A percentile compares a stretch with the other conserved stretches of the same genome.
Evolutionary conservation across 2,797 vertebrate species (phyloP).

Genomic region (Pelobates cultripes): DNA sequence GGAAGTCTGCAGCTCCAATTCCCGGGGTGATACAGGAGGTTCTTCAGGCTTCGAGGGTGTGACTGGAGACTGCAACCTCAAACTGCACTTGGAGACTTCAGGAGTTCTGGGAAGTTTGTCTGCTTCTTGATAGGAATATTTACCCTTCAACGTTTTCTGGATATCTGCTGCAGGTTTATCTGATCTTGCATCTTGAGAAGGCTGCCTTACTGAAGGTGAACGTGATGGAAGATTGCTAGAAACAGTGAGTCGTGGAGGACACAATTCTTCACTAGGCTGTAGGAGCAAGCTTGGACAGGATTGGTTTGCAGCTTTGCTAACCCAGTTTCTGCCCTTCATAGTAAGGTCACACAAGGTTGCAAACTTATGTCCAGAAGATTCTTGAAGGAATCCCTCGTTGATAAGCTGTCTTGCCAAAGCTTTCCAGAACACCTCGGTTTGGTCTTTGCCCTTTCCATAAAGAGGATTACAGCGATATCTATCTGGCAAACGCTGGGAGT

Average conservation of each 20-base stretch:
- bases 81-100: conserved; percentile 56
- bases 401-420: conserved; percentile 71
- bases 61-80: conserved; percentile 15
- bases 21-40: conserved; percentile 36
- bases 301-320: conserved; percentile 59
- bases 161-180: conserved; percentile 45
- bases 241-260: conserved; percentile 51
- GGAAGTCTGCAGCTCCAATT: conserved; percentile 63
- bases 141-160: conserved; percentile 64
- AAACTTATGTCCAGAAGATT: conserved; percentile 64
- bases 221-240: conserved; percentile 48
- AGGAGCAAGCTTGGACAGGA: conserved; percentile 71
- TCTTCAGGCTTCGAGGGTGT: conserved; percentile 18
- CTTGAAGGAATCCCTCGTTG: conserved; percentile 76
- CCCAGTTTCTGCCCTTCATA: conserved; percentile 77
- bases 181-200: conserved; percentile 34
- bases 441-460: conserved; percentile 75
- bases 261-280: conserved; percentile 71
- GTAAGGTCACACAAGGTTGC: conserved; percentile 69
- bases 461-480: conserved; percentile 67
- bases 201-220: conserved; percentile 6
- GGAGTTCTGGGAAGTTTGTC: conserved; percentile 54
- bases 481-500: conserved; percentile 72
- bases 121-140: conserved; percentile 59
- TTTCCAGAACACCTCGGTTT: conserved; percentile 77